These are phyloP conservation scores for Erythrocebus patas DNA, from an alignment of 2,113 vertebrate species.

Conservation along the genomic window DNA sequence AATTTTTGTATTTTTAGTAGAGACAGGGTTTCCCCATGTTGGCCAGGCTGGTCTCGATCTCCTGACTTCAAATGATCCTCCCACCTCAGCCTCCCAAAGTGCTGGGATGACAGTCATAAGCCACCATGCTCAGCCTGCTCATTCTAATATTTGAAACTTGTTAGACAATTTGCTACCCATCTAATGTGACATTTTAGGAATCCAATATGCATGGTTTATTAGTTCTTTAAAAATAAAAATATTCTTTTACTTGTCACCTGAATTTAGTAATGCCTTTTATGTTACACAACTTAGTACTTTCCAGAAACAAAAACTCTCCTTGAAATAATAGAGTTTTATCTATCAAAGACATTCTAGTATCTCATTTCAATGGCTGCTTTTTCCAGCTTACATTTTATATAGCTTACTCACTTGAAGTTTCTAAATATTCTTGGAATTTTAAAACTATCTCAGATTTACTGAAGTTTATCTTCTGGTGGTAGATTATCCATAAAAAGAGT, in stretches of 20 bases:
- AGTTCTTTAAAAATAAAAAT: too few relatives aligned
- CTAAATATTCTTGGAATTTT: constrained; percentile 38
- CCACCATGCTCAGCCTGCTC: too few relatives aligned
- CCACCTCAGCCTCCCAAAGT: too few relatives aligned
- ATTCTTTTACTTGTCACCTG: background rate
- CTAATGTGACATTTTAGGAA: too few relatives aligned
- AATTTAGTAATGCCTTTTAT: constrained; percentile 23
- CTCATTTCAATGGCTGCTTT: constrained; percentile 25
- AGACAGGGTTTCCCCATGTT: too few relatives aligned
- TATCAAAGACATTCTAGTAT: background rate
- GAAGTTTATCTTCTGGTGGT: background rate
- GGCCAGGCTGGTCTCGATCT: too few relatives aligned
- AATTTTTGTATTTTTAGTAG: too few relatives aligned
- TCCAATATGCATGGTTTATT: too few relatives aligned
- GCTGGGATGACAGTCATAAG: too few relatives aligned
- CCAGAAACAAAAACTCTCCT: background rate
- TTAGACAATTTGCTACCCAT: too few relatives aligned
- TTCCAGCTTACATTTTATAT: constrained; percentile 40
- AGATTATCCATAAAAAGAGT: background rate
- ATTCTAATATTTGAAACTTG: too few relatives aligned
- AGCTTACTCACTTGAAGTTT: constrained; percentile 5
- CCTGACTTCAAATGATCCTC: too few relatives aligned
- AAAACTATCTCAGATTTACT: background rate
- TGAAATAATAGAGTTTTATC: constrained; percentile 16
- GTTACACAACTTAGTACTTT: background rate